phyloP scores from a whole-genome alignment of 2,888 invertebrate species.

The Mesoligia furuncula region DNA sequence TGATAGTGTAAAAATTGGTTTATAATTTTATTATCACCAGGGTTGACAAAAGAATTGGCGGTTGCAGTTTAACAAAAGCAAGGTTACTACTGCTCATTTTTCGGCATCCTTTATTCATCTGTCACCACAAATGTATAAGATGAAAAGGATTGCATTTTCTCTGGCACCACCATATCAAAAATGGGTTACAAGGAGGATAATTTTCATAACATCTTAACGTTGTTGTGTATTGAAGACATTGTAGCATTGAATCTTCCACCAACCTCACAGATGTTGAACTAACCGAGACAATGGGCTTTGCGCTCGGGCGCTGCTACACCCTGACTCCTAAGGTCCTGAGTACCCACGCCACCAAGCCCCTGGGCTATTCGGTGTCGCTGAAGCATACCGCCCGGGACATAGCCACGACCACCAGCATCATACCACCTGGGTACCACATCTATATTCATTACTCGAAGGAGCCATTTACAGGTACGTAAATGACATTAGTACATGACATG shows the following conservation, averaged over 20 bases:
- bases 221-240: neutral
- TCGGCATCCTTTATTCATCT: neutral
- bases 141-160: neutral
- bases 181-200: neutral
- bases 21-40: neutral
- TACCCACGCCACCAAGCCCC: conserved; percentile 80
- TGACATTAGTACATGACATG: no score
- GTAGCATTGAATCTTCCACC: neutral
- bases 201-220: neutral
- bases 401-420: conserved; percentile 71
- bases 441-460: conserved; percentile 91
- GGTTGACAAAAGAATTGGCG: neutral
- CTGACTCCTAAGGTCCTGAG: conserved; percentile 85
- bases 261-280: conserved; percentile 86
- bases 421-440: conserved; percentile 91
- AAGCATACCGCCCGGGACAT: conserved; percentile 85
- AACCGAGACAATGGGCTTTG: conserved; percentile 86
- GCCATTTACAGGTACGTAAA: conserved; percentile 91
- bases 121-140: neutral
- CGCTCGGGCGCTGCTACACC: conserved; percentile 91
- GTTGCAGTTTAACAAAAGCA: neutral
- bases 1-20: neutral
- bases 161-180: neutral
- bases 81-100: neutral
- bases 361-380: conserved; percentile 91